These are phyloP conservation scores for Hirtodrosophila duncani DNA, from an alignment of 2,888 invertebrate species.

Conservation along the genomic window DNA sequence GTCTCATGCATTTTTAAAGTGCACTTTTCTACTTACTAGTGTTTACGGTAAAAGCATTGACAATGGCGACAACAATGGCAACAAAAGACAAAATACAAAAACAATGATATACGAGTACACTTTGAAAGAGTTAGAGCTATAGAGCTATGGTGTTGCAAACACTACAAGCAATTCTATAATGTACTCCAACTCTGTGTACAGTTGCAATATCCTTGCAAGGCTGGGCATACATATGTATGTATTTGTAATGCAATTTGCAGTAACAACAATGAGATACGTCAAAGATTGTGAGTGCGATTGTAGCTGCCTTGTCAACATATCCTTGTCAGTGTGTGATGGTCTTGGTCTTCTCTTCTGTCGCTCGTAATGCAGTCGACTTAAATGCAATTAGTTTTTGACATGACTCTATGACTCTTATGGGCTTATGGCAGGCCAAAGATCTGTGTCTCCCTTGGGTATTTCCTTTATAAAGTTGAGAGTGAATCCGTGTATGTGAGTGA, in stretches of 20 bases:
- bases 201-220: conserved; percentile 27
- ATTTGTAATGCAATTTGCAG: conserved; percentile 57
- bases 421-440: neutral
- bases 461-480: too few relatives aligned
- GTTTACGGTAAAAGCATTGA: conserved; percentile 52
- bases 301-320: conserved; percentile 18
- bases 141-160: conserved; percentile 39
- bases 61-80: conserved; percentile 31
- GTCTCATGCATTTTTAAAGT: conserved; percentile 64
- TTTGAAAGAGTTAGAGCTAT: conserved; percentile 17
- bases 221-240: conserved; percentile 31
- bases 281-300: conserved; percentile 21
- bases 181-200: conserved; percentile 24
- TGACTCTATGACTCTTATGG: conserved; percentile 3
- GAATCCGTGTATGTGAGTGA: too few relatives aligned
- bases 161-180: conserved; percentile 61
- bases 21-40: conserved; percentile 58
- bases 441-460: too few relatives aligned
- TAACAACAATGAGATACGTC: conserved; percentile 30
- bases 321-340: conserved; percentile 44
- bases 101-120: neutral
- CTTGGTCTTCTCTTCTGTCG: conserved; percentile 10
- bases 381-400: conserved; percentile 58
- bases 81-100: conserved; percentile 3
- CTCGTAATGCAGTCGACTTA: conserved; percentile 31